These are phyloP conservation scores for Apteryx mantelli DNA, from an alignment of 2,113 vertebrate species.

Conservation along the genomic window DNA sequence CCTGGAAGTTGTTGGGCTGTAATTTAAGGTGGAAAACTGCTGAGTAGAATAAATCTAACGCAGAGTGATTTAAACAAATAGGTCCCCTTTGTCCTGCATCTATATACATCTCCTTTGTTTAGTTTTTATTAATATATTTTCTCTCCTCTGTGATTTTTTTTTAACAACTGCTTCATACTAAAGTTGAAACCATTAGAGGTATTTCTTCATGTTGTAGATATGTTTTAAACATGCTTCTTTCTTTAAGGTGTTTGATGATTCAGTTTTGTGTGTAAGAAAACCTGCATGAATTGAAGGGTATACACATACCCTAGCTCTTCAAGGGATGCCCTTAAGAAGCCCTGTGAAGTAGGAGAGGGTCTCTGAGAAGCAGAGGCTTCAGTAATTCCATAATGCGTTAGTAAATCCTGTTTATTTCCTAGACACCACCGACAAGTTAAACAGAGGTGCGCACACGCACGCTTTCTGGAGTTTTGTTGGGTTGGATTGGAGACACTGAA, in stretches of 20 bases:
- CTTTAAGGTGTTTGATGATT: neutral
- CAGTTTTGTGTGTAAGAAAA: neutral
- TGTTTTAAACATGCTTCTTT: neutral
- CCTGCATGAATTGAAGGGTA: neutral
- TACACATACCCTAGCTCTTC: neutral
- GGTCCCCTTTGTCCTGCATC: accelerated
- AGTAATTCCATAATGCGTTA: neutral
- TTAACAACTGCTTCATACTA: neutral
- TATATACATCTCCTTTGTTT: neutral
- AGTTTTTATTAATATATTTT: neutral
- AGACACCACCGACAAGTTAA: neutral
- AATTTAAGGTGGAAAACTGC: neutral
- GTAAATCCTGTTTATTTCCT: neutral
- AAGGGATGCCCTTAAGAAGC: neutral
- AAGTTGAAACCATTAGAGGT: neutral
- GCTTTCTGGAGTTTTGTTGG: neutral
- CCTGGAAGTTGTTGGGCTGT: neutral
- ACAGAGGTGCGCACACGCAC: neutral
- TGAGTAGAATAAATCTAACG: neutral
- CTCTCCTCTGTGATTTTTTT: neutral
- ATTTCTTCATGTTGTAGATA: neutral
- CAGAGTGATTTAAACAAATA: neutral
- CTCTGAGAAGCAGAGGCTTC: neutral
- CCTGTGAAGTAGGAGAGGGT: neutral
- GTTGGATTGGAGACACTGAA: neutral